These are phyloP conservation scores for Potamarius usumacintae DNA, from an alignment of 2,113 vertebrate genomes.

Conservation along the genomic window DNA sequence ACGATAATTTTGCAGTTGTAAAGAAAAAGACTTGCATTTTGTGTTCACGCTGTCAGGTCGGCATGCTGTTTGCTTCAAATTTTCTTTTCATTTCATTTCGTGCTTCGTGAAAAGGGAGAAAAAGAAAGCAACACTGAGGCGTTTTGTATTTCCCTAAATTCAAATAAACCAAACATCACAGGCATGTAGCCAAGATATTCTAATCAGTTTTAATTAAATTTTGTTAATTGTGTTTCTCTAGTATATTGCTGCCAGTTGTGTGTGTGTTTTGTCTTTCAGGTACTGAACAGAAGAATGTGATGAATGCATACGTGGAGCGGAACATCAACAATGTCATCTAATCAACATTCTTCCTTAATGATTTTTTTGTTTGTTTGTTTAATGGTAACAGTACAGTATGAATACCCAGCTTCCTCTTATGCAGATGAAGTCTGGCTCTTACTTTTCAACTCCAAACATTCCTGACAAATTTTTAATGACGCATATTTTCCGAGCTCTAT, in stretches of 20 bases:
- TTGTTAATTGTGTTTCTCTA: slow-evolving; percentile 39
- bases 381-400: slow-evolving; percentile 28
- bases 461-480: slow-evolving; percentile 26
- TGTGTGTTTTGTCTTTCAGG: slow-evolving; percentile 33
- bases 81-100: neutral
- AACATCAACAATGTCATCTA: slow-evolving; percentile 49
- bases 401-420: slow-evolving; percentile 23
- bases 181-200: slow-evolving; percentile 33
- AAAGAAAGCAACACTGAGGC: neutral
- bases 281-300: slow-evolving; percentile 45
- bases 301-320: slow-evolving; percentile 35
- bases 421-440: slow-evolving; percentile 25
- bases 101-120: neutral
- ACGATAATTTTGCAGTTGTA: neutral
- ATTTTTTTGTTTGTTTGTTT: slow-evolving; percentile 44
- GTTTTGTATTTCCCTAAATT: slow-evolving; percentile 11
- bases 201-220: slow-evolving; percentile 52
- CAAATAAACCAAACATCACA: slow-evolving; percentile 18
- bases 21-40: neutral
- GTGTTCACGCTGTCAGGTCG: slow-evolving; percentile 1
- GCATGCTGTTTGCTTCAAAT: neutral
- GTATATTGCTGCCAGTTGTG: slow-evolving; percentile 26
- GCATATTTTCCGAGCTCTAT: neutral
- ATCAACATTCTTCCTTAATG: slow-evolving; percentile 56
- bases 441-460: slow-evolving; percentile 41